A percentile compares a stretch with the other conserved stretches of the same genome.
These are phyloP conservation scores for Notospermus geniculatus DNA, from an alignment of 1,140 invertebrate genomes.

Conservation along the genomic window DNA sequence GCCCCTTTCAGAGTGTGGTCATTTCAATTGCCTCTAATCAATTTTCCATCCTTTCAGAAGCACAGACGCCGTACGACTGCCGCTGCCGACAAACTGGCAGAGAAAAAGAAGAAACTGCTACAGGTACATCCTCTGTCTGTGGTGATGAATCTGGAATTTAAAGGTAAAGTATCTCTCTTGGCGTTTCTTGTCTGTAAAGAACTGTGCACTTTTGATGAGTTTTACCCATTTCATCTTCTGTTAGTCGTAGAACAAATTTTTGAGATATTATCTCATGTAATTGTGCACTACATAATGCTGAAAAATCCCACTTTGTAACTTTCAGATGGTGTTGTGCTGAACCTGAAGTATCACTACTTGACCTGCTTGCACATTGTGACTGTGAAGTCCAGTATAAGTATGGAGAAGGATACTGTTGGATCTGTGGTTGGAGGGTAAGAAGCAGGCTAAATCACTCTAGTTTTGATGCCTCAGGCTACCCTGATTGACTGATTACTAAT, in stretches of 20 bases:
- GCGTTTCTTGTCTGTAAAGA: not conserved
- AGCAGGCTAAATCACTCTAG: no score
- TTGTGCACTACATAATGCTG: not conserved
- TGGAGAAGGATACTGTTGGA: conserved; percentile 17
- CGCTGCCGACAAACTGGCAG: conserved; percentile 61
- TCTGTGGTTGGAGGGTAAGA: conserved; percentile 44
- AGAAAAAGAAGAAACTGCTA: conserved; percentile 68
- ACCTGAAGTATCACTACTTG: conserved; percentile 59
- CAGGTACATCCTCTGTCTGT: conserved; percentile 66
- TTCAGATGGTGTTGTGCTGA: conserved; percentile 55
- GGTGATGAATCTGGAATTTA: conserved; percentile 37
- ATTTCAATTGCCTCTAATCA: no score
- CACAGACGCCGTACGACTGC: conserved; percentile 49
- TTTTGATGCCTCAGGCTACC: no score
- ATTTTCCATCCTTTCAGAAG: conserved; percentile 23
- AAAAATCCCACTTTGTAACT: conserved; percentile 15
- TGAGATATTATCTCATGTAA: not conserved
- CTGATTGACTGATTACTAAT: no score
- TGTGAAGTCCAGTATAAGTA: conserved; percentile 36
- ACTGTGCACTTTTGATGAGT: no score
- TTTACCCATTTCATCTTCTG: no score
- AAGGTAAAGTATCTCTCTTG: conserved; percentile 34
- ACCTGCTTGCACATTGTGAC: conserved; percentile 60
- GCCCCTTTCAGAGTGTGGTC: no score
- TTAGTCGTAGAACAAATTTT: no score